These are phyloP conservation scores for Ichneumon xanthorius DNA, from an alignment of 2,888 invertebrate species.

Conservation along the genomic window DNA sequence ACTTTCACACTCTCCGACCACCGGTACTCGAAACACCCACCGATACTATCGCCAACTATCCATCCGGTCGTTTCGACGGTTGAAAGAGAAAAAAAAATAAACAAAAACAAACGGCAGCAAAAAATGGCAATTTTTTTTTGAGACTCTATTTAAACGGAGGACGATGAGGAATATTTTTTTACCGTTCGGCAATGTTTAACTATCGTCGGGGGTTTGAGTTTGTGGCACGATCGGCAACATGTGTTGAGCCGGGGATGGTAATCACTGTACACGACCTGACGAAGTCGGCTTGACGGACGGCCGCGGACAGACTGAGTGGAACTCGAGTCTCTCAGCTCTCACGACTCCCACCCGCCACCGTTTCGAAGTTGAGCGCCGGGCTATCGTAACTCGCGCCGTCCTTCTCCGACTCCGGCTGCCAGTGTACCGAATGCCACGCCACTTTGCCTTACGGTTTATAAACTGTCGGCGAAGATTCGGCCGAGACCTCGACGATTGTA, in stretches of 20 bases:
- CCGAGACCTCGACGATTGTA: background rate
- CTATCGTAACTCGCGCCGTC: constrained; percentile 36
- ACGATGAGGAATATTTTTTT: background rate
- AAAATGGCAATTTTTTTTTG: constrained; percentile 45
- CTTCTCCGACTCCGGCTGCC: constrained; percentile 10
- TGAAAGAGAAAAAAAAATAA: background rate
- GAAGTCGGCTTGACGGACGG: constrained; percentile 79
- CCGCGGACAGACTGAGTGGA: constrained; percentile 80
- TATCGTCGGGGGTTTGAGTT: constrained; percentile 64
- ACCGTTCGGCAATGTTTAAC: constrained; percentile 17
- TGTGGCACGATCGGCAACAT: constrained; percentile 69
- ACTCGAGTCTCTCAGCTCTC: constrained; percentile 69
- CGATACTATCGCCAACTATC: constrained; percentile 42
- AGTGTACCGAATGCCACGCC: constrained; percentile 23
- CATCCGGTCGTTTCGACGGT: constrained; percentile 35
- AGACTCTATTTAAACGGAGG: background rate
- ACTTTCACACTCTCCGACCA: constrained; percentile 53
- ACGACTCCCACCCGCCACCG: constrained; percentile 69
- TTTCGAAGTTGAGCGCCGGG: constrained; percentile 65
- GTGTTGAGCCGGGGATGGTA: constrained; percentile 69
- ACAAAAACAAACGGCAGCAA: background rate
- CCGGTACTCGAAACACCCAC: constrained; percentile 48
- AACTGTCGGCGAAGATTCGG: background rate
- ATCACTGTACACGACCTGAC: constrained; percentile 63
- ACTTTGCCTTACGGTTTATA: constrained; percentile 17